A percentile compares a stretch with the other conserved stretches of the same genome.
phyloP scores from a whole-genome alignment of 2,888 invertebrate species.

The Catocala sponsa region DNA sequence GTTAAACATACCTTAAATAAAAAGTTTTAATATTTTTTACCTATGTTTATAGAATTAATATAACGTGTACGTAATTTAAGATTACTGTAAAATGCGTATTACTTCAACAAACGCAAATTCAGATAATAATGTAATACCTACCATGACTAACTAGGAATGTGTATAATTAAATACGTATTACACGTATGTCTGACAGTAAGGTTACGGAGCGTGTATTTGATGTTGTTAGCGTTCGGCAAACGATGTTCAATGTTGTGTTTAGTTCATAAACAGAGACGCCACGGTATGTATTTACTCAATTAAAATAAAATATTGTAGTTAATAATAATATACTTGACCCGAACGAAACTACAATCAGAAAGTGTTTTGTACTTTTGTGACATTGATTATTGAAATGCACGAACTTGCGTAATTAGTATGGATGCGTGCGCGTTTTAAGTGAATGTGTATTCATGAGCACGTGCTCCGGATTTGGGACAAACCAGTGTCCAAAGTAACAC shows the following conservation, averaged over 20 bases:
- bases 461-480: neutral
- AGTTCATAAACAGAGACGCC: neutral
- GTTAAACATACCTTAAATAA: no score
- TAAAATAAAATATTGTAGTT: conserved; percentile 5
- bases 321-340: conserved; percentile 11
- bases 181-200: no score
- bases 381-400: conserved; percentile 1
- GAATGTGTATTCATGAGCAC: neutral
- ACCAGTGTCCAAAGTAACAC: neutral
- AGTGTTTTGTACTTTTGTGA: conserved; percentile 2
- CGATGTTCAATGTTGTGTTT: neutral
- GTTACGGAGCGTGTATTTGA: neutral
- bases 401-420: neutral
- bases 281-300: neutral
- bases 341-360: neutral
- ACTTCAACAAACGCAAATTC: no score
- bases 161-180: no score
- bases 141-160: no score
- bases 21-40: no score
- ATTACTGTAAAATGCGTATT: no score
- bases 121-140: no score
- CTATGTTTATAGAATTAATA: no score
- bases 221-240: neutral
- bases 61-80: no score
- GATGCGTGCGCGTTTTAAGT: neutral